phyloP scores from a whole-genome alignment of 2,888 invertebrate genomes.

The Mythimna albipuncta region DNA sequence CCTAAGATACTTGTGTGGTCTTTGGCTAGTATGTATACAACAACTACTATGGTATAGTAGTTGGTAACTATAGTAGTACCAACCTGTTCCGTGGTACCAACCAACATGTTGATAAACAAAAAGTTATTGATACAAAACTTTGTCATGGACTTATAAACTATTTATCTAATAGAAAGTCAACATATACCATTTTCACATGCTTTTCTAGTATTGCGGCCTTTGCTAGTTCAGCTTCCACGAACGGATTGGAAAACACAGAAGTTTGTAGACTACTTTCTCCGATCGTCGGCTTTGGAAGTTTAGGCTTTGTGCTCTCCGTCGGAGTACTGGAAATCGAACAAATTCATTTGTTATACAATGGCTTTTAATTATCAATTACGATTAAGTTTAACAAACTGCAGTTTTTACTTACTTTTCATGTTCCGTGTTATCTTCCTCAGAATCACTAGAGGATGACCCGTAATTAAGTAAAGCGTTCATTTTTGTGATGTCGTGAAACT shows the following conservation, averaged over 20 bases:
- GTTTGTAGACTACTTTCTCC: conserved; percentile 90
- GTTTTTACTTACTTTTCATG: conserved; percentile 78
- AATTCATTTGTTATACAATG: neutral
- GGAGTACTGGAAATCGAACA: conserved; percentile 63
- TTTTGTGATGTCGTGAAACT: conserved; percentile 41
- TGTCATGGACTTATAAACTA: conserved; percentile 37
- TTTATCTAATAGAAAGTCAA: conserved; percentile 84
- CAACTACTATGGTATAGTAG: neutral
- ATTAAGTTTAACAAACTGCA: conserved; percentile 11
- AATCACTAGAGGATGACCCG: conserved; percentile 87
- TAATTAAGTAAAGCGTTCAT: conserved; percentile 94
- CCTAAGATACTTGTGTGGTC: conserved; percentile 7
- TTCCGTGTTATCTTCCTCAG: conserved; percentile 85
- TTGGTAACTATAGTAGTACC: no score
- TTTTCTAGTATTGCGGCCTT: conserved; percentile 96
- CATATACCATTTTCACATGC: conserved; percentile 97
- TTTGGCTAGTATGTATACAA: conserved; percentile 1
- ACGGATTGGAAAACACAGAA: conserved; percentile 97
- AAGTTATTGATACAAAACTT: conserved; percentile 5
- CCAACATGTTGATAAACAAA: conserved; percentile 17
- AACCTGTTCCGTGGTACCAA: no score
- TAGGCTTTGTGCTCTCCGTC: conserved; percentile 75
- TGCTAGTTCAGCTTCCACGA: conserved; percentile 95
- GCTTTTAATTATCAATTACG: neutral
- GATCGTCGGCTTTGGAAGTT: conserved; percentile 92